Percentiles rank a stretch among this genome's conserved stretches.
phyloP scores from a whole-genome alignment of 1,140 invertebrate species.

The Neodiprion pinetum region DNA sequence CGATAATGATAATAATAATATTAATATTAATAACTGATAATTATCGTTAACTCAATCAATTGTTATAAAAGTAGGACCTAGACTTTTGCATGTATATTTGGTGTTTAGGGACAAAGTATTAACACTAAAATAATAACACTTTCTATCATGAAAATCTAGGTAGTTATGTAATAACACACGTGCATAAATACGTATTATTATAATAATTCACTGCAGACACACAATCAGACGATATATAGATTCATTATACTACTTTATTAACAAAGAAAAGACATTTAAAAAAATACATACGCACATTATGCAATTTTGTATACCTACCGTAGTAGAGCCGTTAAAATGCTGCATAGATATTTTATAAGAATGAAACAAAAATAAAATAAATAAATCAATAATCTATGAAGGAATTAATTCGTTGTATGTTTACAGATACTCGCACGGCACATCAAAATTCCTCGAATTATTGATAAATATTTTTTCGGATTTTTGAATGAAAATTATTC shows the following conservation, averaged over 20 bases:
- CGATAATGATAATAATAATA: too few relatives aligned
- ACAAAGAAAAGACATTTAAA: neutral
- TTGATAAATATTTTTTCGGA: too few relatives aligned
- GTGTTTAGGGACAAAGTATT: too few relatives aligned
- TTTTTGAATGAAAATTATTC: too few relatives aligned
- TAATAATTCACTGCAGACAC: neutral
- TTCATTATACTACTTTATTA: neutral
- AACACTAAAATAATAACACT: too few relatives aligned
- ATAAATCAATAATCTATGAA: neutral
- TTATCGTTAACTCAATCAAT: too few relatives aligned
- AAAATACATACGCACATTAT: neutral
- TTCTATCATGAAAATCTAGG: neutral
- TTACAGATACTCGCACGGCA: too few relatives aligned
- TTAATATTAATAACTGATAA: too few relatives aligned
- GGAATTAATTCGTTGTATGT: neutral
- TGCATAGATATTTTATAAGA: conserved; percentile 6
- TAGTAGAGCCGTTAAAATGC: neutral
- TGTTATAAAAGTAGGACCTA: too few relatives aligned
- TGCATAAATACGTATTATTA: too few relatives aligned
- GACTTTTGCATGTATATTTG: too few relatives aligned
- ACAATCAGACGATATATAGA: neutral
- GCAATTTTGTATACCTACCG: neutral
- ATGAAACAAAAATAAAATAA: neutral
- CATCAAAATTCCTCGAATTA: too few relatives aligned
- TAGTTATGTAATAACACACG: neutral